A percentile compares a stretch with the other conserved stretches of the same genome.
These are phyloP conservation scores for Thunnus maccoyii DNA, from an alignment of 2,113 vertebrate genomes.

Conservation along the genomic window DNA sequence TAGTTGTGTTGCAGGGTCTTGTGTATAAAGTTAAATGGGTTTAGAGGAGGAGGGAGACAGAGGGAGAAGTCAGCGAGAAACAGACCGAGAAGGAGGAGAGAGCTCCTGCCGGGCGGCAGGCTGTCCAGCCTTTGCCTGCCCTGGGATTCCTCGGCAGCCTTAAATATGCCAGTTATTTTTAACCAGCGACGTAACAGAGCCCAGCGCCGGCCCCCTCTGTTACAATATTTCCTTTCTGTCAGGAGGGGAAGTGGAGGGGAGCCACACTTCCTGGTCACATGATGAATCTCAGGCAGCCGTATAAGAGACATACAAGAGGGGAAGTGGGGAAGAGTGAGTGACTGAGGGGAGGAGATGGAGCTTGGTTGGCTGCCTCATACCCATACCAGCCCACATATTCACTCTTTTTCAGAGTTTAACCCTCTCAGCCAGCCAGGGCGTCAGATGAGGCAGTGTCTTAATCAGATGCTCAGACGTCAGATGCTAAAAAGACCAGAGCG, in stretches of 20 bases:
- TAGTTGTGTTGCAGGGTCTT: constrained; percentile 32
- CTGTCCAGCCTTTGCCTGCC: constrained; percentile 91
- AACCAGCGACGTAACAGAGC: constrained; percentile 92
- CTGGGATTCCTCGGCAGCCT: constrained; percentile 96
- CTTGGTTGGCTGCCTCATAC: constrained; percentile 59
- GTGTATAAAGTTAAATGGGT: constrained; percentile 35
- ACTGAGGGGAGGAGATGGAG: constrained; percentile 55
- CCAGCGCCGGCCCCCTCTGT: constrained; percentile 88
- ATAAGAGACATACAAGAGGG: constrained; percentile 82
- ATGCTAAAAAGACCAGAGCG: constrained; percentile 83
- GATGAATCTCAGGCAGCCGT: constrained; percentile 85
- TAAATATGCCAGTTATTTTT: constrained; percentile 99
- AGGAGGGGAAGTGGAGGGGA: constrained; percentile 95
- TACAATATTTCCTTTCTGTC: constrained; percentile 95
- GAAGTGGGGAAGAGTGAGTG: constrained; percentile 54
- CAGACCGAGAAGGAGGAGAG: constrained; percentile 51
- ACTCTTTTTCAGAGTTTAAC: constrained; percentile 75
- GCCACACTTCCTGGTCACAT: constrained; percentile 98
- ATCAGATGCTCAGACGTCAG: constrained; percentile 83
- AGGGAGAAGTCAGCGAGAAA: constrained; percentile 51
- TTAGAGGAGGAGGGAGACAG: constrained; percentile 47
- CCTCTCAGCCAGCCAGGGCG: constrained; percentile 76
- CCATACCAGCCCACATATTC: constrained; percentile 60
- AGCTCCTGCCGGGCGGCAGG: constrained; percentile 80
- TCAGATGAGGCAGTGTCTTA: constrained; percentile 76